Conservation (phyloP, 2,888 invertebrate species). For the Diloba caeruleocephala region DNA sequence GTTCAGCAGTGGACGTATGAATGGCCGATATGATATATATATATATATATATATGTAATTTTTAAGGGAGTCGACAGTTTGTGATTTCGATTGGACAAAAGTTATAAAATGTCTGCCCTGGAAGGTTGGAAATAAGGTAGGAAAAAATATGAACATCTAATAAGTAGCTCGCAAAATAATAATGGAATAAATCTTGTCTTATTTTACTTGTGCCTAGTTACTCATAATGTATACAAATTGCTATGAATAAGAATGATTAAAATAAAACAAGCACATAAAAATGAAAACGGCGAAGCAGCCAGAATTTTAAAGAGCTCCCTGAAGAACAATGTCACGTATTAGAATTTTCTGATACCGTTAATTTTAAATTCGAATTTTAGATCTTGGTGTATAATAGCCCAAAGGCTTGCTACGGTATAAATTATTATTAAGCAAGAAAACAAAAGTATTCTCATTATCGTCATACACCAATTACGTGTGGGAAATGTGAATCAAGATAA, state of each 20-base stretch:
- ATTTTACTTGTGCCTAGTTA: no score
- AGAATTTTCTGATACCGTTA: constrained; percentile 11
- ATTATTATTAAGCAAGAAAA: constrained; percentile 10
- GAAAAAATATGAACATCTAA: no score
- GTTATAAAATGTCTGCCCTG: no score
- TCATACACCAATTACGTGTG: constrained; percentile 56
- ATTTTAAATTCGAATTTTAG: neutral
- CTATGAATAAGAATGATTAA: neutral
- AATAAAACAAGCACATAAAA: constrained; percentile 1
- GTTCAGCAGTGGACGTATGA: no score
- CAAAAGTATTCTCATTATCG: constrained; percentile 44
- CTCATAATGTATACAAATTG: neutral
- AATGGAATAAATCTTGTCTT: no score
- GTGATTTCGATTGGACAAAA: no score
- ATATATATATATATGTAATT: no score
- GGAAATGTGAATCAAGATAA: constrained; percentile 61
- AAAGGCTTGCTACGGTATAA: constrained; percentile 8
- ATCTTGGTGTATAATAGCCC: neutral
- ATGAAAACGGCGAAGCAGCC: neutral
- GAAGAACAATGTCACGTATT: neutral
- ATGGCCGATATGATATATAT: no score
- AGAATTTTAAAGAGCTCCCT: constrained; percentile 12
- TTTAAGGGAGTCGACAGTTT: no score
- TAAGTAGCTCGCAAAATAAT: no score
- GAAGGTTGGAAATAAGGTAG: no score